Conservation (phyloP, 2,797 vertebrate genomes). For the Rallus crepitans region DNA sequence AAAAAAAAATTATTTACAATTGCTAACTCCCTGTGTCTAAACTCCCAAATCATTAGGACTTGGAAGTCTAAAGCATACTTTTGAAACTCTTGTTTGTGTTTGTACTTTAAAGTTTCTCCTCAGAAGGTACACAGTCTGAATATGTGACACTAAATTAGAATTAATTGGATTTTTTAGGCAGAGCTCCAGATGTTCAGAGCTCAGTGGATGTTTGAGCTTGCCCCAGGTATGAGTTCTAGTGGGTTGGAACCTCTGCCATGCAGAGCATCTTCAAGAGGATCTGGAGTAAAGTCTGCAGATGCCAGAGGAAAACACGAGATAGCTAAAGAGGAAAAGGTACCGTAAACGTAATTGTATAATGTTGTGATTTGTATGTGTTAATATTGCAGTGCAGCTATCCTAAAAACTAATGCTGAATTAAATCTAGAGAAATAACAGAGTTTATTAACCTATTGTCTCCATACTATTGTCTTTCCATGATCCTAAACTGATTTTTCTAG, state of each 20-base stretch:
- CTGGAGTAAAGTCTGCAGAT: constrained; percentile 77
- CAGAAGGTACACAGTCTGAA: neutral
- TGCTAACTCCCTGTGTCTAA: neutral
- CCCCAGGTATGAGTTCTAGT: constrained; percentile 81
- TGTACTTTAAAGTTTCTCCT: neutral
- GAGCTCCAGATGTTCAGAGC: constrained; percentile 94
- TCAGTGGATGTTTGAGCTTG: constrained; percentile 98
- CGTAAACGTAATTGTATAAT: neutral
- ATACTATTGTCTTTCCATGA: neutral
- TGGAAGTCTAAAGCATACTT: neutral
- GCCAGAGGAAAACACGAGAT: constrained; percentile 87
- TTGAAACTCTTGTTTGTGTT: neutral
- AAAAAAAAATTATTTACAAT: too few relatives aligned
- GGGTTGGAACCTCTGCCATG: constrained; percentile 72
- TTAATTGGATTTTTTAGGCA: constrained; percentile 73
- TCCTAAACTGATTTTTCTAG: neutral
- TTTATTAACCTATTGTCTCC: neutral
- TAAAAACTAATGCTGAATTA: neutral
- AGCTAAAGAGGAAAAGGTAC: constrained; percentile 91
- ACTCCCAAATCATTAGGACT: neutral
- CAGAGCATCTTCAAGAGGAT: constrained; percentile 73
- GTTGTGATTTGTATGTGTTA: neutral
- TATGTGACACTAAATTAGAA: neutral
- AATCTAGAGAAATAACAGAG: neutral
- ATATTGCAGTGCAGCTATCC: neutral